Evolutionary conservation across 2,113 vertebrate genomes (phyloP).

Genomic region (Lampris megalopsis): DNA sequence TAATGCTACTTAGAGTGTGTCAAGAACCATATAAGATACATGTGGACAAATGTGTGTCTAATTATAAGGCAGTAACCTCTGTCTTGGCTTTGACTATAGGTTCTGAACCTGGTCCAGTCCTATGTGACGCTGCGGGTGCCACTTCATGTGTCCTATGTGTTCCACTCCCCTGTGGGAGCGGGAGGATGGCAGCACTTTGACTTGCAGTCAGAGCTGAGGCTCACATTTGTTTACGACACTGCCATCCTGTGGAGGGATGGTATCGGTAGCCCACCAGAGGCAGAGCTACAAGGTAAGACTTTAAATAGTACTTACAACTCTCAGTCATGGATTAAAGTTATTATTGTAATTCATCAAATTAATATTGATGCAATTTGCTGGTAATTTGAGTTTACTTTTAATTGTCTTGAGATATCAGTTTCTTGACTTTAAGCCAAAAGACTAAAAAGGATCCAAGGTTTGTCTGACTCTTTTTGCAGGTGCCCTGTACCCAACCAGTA

Average conservation of each 20-base stretch:
- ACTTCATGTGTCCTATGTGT: slow-evolving; percentile 93
- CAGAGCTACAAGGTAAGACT: slow-evolving; percentile 89
- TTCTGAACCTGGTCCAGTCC: slow-evolving; percentile 95
- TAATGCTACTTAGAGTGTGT: neutral
- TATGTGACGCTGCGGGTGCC: slow-evolving; percentile 96
- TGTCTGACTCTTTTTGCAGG: slow-evolving; percentile 76
- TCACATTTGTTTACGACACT: slow-evolving; percentile 98
- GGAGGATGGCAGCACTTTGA: slow-evolving; percentile 98
- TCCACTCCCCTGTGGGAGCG: slow-evolving; percentile 91
- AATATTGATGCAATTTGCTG: neutral
- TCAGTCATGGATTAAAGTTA: too few relatives aligned
- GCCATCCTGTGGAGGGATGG: slow-evolving; percentile 98
- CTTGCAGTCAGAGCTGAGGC: slow-evolving; percentile 91
- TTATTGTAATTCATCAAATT: too few relatives aligned
- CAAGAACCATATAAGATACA: neutral
- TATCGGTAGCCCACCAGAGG: slow-evolving; percentile 91
- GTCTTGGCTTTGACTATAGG: slow-evolving; percentile 74
- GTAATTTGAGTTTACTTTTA: neutral
- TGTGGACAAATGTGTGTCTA: too few relatives aligned
- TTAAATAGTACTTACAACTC: neutral
- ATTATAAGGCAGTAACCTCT: neutral
- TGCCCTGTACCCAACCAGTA: slow-evolving; percentile 94
- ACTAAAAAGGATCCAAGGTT: neutral
- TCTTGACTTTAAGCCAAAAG: neutral
- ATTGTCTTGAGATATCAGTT: neutral